Conservation (phyloP, 2,113 vertebrate genomes). For the Microcebus ravelobensis region DNA sequence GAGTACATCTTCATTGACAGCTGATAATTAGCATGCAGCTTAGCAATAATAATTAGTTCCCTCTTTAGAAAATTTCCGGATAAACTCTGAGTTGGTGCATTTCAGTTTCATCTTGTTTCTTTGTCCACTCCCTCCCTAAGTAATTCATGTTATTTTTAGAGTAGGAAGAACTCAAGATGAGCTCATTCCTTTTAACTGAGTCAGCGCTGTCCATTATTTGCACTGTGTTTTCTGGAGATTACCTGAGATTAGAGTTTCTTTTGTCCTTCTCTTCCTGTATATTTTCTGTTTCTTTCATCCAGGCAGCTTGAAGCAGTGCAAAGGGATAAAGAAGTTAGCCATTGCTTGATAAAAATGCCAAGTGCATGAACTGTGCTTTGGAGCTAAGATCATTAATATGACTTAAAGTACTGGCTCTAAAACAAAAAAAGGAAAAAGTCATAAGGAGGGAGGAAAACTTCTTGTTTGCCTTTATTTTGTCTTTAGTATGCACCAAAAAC, state of each 20-base stretch:
- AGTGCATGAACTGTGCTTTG: background rate
- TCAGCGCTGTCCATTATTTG: slow-evolving; percentile 56
- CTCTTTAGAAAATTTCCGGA: slow-evolving; percentile 76
- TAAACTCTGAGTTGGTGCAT: slow-evolving; percentile 48
- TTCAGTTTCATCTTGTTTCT: slow-evolving; percentile 65
- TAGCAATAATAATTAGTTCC: slow-evolving; percentile 77
- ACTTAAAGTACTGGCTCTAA: background rate
- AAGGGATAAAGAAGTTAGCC: slow-evolving; percentile 47
- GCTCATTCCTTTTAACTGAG: background rate
- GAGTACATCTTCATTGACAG: slow-evolving; percentile 71
- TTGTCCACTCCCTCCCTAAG: slow-evolving; percentile 63
- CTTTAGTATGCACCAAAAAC: background rate
- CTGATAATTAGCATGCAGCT: slow-evolving; percentile 72
- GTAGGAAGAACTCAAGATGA: slow-evolving; percentile 59
- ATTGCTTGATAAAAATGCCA: slow-evolving; percentile 40
- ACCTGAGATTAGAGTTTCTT: slow-evolving; percentile 69
- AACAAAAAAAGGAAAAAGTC: background rate
- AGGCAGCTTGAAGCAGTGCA: slow-evolving; percentile 4
- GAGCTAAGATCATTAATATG: background rate
- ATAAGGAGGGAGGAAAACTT: background rate
- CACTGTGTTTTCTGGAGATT: slow-evolving; percentile 69
- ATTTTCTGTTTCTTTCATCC: slow-evolving; percentile 59
- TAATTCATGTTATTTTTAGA: slow-evolving; percentile 74
- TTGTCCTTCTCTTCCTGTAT: slow-evolving; percentile 69
- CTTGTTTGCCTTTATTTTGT: background rate